phyloP scores from a whole-genome alignment of 2,113 vertebrate genomes.

The Ptyas mucosa region DNA sequence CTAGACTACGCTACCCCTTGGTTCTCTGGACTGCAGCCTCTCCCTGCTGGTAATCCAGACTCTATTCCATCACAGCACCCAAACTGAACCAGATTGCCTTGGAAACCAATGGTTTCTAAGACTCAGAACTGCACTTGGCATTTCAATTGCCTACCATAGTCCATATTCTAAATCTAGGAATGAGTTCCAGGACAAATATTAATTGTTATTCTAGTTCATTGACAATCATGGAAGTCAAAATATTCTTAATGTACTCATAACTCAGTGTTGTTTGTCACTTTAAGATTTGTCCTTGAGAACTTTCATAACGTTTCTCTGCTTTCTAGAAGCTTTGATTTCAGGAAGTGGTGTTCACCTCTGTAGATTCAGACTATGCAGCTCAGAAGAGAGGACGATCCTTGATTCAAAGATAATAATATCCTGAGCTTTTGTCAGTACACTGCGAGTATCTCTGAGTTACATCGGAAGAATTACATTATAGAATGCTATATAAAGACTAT shows the following conservation, averaged over 20 bases:
- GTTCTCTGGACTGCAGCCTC: background rate
- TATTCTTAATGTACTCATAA: background rate
- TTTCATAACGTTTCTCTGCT: background rate
- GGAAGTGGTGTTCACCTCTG: background rate
- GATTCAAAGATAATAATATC: background rate
- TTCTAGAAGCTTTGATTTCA: background rate
- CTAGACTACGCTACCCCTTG: background rate
- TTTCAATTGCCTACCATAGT: background rate
- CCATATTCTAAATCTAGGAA: background rate
- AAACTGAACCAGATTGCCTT: background rate
- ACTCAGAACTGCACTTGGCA: background rate
- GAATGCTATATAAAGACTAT: background rate
- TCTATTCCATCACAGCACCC: background rate
- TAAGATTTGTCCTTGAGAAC: background rate
- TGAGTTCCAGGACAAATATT: background rate
- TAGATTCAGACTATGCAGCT: background rate
- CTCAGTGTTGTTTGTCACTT: background rate
- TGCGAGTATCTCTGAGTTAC: background rate
- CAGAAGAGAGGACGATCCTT: background rate
- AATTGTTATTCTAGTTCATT: background rate
- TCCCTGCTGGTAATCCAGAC: background rate
- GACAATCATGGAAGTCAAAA: background rate
- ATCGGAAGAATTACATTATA: background rate
- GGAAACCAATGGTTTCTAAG: background rate
- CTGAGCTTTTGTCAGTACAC: background rate